Percentiles rank a stretch among this genome's conserved stretches.
Conservation (phyloP, 2,888 invertebrate genomes). For the Caenorhabditis sp. region DNA sequence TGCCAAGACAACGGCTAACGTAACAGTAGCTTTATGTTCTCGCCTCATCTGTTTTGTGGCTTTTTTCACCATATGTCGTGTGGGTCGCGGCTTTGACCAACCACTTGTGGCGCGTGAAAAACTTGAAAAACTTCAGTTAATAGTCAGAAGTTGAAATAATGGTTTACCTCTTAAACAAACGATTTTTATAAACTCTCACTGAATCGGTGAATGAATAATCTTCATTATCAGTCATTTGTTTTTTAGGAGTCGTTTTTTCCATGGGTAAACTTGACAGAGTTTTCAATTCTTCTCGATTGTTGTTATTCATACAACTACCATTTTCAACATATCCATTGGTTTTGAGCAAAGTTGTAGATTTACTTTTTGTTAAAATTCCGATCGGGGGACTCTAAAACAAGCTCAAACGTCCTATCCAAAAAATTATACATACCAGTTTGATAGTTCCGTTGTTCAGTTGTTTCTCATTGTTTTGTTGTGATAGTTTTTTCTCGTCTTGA, state of each 20-base stretch:
- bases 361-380: constrained; percentile 35
- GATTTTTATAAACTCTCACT: constrained; percentile 50
- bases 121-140: constrained; percentile 15
- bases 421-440: background rate
- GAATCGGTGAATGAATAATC: constrained; percentile 49
- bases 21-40: constrained; percentile 97
- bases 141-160: background rate
- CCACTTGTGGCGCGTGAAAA: constrained; percentile 54
- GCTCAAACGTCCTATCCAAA: too few relatives aligned
- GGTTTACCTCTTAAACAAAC: constrained; percentile 53
- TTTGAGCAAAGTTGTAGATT: constrained; percentile 39
- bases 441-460: background rate
- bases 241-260: constrained; percentile 25
- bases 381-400: constrained; percentile 14
- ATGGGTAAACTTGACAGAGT: background rate
- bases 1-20: constrained; percentile 94
- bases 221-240: constrained; percentile 31
- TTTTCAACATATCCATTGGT: constrained; percentile 38
- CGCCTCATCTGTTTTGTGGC: constrained; percentile 74
- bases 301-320: background rate
- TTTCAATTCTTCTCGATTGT: background rate
- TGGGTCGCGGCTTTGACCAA: constrained; percentile 56
- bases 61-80: constrained; percentile 67
- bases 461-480: constrained; percentile 6
- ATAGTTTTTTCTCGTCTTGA: constrained; percentile 37